phyloP scores from a whole-genome alignment of 92 coral and sea anemone species.

The Zoanthus solanderi region DNA sequence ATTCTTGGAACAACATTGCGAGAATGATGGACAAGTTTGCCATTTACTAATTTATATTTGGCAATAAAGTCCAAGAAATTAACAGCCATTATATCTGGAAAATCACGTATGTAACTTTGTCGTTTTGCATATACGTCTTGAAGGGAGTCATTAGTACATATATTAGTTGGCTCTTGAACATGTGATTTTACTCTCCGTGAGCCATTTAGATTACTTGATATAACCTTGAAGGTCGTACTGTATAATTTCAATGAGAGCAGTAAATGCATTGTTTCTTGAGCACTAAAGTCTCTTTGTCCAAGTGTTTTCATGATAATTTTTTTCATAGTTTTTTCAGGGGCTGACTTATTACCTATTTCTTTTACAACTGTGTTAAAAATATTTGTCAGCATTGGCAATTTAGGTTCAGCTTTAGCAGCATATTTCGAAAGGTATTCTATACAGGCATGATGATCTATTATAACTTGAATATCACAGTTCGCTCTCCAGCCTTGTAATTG shows the following conservation, averaged over 20 bases:
- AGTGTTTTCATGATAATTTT: slow-evolving; percentile 20
- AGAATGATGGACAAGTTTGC: slow-evolving; percentile 42
- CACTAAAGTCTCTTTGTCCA: slow-evolving; percentile 28
- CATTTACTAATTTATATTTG: slow-evolving; percentile 24
- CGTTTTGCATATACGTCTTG: slow-evolving; percentile 50
- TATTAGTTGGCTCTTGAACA: neutral
- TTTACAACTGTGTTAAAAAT: slow-evolving; percentile 47
- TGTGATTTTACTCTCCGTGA: slow-evolving; percentile 45
- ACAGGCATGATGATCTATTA: slow-evolving; percentile 26
- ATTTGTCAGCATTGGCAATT: slow-evolving; percentile 43
- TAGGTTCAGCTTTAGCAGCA: slow-evolving; percentile 60
- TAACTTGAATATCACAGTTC: slow-evolving; percentile 6
- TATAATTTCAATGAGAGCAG: slow-evolving; percentile 30
- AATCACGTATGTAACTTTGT: slow-evolving; percentile 1
- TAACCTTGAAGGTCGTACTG: slow-evolving; percentile 28
- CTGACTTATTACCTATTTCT: slow-evolving; percentile 27
- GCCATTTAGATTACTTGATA: slow-evolving; percentile 31
- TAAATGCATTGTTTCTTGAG: slow-evolving; percentile 46
- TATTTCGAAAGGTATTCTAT: slow-evolving; percentile 54
- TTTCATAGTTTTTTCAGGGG: slow-evolving; percentile 45
- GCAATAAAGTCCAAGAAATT: slow-evolving; percentile 36
- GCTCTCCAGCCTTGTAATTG: neutral
- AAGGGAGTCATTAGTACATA: slow-evolving; percentile 42
- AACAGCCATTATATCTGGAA: slow-evolving; percentile 30
- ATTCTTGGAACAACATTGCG: slow-evolving; percentile 37